Conservation (phyloP, 2,797 vertebrate genomes). For the Coracias cyanogaster region DNA sequence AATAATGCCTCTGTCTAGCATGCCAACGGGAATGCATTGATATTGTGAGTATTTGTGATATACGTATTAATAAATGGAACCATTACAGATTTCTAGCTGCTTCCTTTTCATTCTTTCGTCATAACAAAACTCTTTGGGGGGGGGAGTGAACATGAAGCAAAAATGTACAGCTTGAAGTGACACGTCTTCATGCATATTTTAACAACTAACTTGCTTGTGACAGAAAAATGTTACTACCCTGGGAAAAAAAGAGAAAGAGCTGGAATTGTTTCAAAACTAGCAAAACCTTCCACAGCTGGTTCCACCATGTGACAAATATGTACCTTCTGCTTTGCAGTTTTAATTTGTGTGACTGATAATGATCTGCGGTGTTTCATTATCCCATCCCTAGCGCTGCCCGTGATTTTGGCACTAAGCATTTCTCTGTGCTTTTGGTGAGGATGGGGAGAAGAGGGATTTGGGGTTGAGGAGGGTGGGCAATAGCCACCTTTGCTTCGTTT, state of each 20-base stretch:
- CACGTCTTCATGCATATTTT: not conserved
- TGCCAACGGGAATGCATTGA: conserved; percentile 89
- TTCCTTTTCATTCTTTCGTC: conserved; percentile 53
- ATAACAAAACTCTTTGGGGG: not conserved
- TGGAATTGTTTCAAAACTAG: conserved; percentile 22
- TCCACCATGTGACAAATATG: not conserved
- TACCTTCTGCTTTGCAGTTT: not conserved
- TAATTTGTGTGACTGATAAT: not conserved
- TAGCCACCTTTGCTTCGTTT: fast-evolving
- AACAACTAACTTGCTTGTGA: not conserved
- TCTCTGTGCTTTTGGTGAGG: not conserved
- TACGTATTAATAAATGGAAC: conserved; percentile 95
- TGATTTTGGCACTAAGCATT: not conserved
- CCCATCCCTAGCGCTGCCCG: fast-evolving
- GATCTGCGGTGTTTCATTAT: not conserved
- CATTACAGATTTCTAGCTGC: conserved; percentile 74
- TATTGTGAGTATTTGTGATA: conserved; percentile 96
- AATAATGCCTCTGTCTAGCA: conserved; percentile 90
- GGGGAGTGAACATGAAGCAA: not conserved
- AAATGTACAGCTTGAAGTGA: not conserved
- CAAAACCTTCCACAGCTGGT: conserved; percentile 9
- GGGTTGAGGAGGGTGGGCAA: not conserved
- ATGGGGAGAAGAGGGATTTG: not conserved
- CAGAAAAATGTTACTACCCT: not conserved
- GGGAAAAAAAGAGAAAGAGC: not conserved